Evolutionary conservation across 2,797 vertebrate genomes (phyloP), one percentile per base, ranked within the genome.

Genomic region (Alosa sapidissima): DNA sequence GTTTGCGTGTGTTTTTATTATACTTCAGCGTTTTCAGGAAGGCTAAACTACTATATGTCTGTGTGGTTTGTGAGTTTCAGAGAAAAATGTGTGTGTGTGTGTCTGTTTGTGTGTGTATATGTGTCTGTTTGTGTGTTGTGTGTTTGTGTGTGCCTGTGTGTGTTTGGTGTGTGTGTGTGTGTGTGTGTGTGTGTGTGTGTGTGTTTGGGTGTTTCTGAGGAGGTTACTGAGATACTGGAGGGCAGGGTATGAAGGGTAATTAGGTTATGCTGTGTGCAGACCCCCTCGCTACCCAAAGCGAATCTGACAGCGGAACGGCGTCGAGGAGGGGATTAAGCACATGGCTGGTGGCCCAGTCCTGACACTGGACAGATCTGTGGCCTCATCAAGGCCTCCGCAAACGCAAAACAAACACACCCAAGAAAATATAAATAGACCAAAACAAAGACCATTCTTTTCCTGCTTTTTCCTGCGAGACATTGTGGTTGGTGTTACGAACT

Each of bases 261-360:
- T 88, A 89, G 87, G 87, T 89, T 85, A 85, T 60, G 86, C 84
- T 89, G 85, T 62, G 81, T 89, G 87, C 54, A 84, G 62, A 82
- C 85, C 84, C 87, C 81, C 81, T 82, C 86, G 54, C 48, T 88
- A 88, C 87, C 85, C 85, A 87, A 89, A 88, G 85, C 81, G 33
- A 88, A 82, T 89, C 89, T 88, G 89, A 90, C 91, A 91, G 85
- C 60, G 86, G 84, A 87, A 68, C 54, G 83, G 84, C 87, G 88
- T 81, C 82, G 75, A 88, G 84, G 55, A 88, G 89, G 86, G 86
- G 84, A 89, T 89, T 90, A 86, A 87, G 85, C 75, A 83, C 82
- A 51, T 24, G 83, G 81, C 84, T 83, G 83, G 55, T 48, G 83
- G 84, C 75, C 85, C 81, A 83, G 65, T 81, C 41, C 60, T 19